Base-by-base conservation (phyloP, 2,113 vertebrate genomes). In the Syrrhaptes paradoxus region DNA sequence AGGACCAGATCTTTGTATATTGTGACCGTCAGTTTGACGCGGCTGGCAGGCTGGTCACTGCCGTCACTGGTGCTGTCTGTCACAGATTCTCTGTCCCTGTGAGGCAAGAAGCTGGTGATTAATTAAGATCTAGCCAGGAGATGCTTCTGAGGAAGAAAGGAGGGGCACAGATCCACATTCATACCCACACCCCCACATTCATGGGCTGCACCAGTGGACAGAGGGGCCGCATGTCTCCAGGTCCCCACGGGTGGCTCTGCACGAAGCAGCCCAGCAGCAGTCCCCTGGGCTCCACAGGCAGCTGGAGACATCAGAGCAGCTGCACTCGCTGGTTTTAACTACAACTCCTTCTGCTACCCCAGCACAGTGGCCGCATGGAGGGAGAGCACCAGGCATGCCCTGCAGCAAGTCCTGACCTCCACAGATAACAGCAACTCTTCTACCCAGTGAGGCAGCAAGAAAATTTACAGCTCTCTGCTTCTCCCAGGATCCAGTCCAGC, bases 1-100 rank as follows among this genome's bases (percentile, higher is more conserved):
- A 99, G 98, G 26, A 99, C 97, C 5, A 97, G 86, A 77, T 99
- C 99, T 96, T 98, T 98, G 86, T 98, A 98, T 84, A 99, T 97
- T 80, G 98, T 98, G 79, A 99, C 95, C 0, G 98, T 98, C 77
- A 99, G 97, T 75, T 97, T 99, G 96, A 98, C 98, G 61, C 96
- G 98, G 59, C 97, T 98, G 93, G 97, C 93, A 31, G 97, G 95
- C 95, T 98, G 99, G 36, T 93, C 85, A 38, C 96, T 81, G 78
- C 96, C 98, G 77, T 98, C 98, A 13, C 97, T 87, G 2, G 97
- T 90, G 48, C 96, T 97, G 66, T 99, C 98, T 13, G 98, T 96
- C 24, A 49, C 97, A 22, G 98, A 95, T 28, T 98, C 94, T 94
- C 98, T 98, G 95, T 98, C 97, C 91, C 99, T 99, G 94, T 1